These are phyloP conservation scores for Platysternon megacephalum DNA, from an alignment of 2,113 vertebrate genomes.

Conservation along the genomic window DNA sequence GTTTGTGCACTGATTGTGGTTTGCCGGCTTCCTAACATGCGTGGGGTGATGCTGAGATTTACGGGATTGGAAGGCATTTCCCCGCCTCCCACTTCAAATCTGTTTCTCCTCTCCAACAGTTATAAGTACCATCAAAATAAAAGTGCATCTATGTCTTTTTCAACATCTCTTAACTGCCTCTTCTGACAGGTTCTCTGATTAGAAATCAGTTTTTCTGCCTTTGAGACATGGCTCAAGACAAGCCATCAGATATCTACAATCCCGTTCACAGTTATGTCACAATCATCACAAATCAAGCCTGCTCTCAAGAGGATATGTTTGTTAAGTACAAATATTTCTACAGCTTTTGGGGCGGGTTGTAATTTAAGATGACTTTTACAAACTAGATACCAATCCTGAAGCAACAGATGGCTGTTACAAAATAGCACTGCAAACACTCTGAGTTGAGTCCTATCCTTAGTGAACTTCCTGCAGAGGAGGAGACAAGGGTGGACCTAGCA, in stretches of 20 bases:
- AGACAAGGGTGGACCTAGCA: background rate
- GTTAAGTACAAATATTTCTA: conserved; percentile 19
- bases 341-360: conserved; percentile 57
- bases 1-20: background rate
- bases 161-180: background rate
- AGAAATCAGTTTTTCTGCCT: conserved; percentile 35
- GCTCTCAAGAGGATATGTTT: conserved; percentile 31
- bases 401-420: conserved; percentile 62
- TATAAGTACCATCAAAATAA: background rate
- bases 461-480: background rate
- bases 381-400: conserved; percentile 66
- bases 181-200: conserved; percentile 26
- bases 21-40: background rate
- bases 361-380: conserved; percentile 64
- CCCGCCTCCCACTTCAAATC: background rate
- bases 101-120: background rate
- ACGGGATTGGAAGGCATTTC: background rate
- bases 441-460: background rate
- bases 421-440: conserved; percentile 48
- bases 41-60: background rate
- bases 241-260: conserved; percentile 39
- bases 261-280: conserved; percentile 36
- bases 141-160: background rate
- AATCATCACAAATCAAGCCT: conserved; percentile 50
- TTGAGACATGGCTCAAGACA: conserved; percentile 43